Conservation (phyloP, 2,797 vertebrate genomes). For the Hapalemur alaotrensis region DNA sequence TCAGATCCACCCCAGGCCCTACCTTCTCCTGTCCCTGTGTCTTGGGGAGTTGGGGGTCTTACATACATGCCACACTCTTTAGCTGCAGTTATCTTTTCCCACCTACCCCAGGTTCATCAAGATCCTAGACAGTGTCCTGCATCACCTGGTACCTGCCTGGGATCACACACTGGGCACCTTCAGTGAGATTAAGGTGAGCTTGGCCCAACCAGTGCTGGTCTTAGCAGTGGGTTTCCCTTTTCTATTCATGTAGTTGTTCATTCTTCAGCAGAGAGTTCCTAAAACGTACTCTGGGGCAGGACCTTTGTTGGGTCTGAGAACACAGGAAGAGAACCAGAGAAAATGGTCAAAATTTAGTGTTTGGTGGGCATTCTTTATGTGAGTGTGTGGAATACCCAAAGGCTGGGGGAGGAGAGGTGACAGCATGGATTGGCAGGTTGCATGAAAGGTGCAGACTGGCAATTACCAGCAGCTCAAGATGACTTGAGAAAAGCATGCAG, state of each 20-base stretch:
- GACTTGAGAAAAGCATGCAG: background rate
- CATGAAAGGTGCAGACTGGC: background rate
- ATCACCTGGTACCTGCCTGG: conserved; percentile 96
- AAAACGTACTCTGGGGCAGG: background rate
- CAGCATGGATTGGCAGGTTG: background rate
- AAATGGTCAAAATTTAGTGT: background rate
- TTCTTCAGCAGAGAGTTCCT: background rate
- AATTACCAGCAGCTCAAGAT: background rate
- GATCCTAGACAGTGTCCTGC: conserved; percentile 93
- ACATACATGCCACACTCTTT: background rate
- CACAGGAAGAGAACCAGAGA: conserved; percentile 1
- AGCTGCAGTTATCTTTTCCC: background rate
- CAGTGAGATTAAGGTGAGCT: conserved; percentile 94
- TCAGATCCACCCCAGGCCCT: background rate
- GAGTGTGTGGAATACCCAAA: background rate
- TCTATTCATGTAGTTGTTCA: background rate
- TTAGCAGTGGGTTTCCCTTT: background rate
- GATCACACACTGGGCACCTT: conserved; percentile 96
- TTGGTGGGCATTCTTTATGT: background rate
- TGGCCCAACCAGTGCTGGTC: background rate
- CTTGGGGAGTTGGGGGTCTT: background rate
- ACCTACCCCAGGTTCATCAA: conserved; percentile 91
- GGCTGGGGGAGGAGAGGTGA: background rate
- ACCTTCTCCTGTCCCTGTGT: background rate
- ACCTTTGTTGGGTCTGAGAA: conserved; percentile 2